Base-by-base conservation (phyloP, 2,113 vertebrate genomes). In the Trematomus loennbergii region DNA sequence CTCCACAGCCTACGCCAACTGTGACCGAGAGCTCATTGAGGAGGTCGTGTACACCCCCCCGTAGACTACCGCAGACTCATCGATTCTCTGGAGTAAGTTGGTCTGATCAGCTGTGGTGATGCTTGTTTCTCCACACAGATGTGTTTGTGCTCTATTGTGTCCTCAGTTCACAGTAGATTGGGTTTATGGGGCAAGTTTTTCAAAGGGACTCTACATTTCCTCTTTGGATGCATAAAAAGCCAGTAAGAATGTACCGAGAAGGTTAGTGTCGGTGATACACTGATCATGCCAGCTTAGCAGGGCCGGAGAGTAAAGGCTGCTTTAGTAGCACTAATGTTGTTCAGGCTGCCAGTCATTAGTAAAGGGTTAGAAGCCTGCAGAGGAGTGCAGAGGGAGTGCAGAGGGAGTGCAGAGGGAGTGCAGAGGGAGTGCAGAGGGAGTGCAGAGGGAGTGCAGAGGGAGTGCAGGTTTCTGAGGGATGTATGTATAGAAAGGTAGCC, bases 1-100 rank as follows among this genome's bases (percentile, higher is more conserved):
- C 72, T 99, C 97, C n/a, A 99, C 98, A 1, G 98, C 98, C 11
- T 99, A 97, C 25, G 97, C 98, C n/a, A 96, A 99, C 75, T 99
- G 98, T 87, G 96, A 99, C 92, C 93, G 94, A 12, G 95, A 97
- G 80, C 95, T 97, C 78, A 99, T 99, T 25, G 98, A 97, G 69
- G 98, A 99, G 89, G 64, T 97, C 0, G 91, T 99, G 48, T 99
- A 99, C 89, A 95, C 96, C 6, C 97, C 9, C 96, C 97, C 6
- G 94, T 99, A 29, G 97, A 99, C 92, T 98, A 98, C 90, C 96
- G 89, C 91, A 97, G 97, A 75, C 96, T 99, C 69, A 98, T 99
- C 45, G 97, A 98, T 81, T 95, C 96, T 58, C 94, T 99, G n/a
- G 97, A 97, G 98, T 99, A 95, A 17, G 97, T 94, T 52, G 0